phyloP scores from a whole-genome alignment of 2,888 invertebrate species.

The Copidosoma aretas region DNA sequence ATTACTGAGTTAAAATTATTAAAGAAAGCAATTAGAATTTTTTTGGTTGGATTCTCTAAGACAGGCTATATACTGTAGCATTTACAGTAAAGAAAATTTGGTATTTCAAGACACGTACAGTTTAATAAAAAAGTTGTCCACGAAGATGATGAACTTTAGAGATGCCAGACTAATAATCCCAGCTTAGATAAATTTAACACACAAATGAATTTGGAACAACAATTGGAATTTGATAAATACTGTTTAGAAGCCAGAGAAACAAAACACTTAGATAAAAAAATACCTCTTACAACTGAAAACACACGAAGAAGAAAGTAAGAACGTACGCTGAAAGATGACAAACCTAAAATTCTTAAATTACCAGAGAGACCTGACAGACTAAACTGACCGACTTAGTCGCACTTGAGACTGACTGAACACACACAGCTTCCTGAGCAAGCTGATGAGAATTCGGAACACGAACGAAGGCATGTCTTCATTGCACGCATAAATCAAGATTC shows the following conservation, averaged over 20 bases:
- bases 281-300: neutral
- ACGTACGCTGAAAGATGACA: neutral
- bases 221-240: slow-evolving; percentile 13
- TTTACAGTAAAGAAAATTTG: slow-evolving; percentile 33
- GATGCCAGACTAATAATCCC: slow-evolving; percentile 21
- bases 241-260: neutral
- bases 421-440: too few relatives aligned
- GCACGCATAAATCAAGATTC: slow-evolving; percentile 27
- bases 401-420: too few relatives aligned
- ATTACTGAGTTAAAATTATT: slow-evolving; percentile 11
- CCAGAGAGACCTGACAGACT: neutral
- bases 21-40: neutral
- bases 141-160: slow-evolving; percentile 33
- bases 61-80: slow-evolving; percentile 41
- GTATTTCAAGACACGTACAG: slow-evolving; percentile 19
- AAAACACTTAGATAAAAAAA: too few relatives aligned
- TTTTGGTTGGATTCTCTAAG: neutral
- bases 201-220: neutral
- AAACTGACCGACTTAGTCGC: neutral
- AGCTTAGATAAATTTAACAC: neutral
- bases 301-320: neutral
- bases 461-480: slow-evolving; percentile 18
- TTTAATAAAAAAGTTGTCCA: slow-evolving; percentile 39
- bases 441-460: neutral
- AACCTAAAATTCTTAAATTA: neutral